Percentiles rank a stretch among this genome's conserved stretches.
Evolutionary conservation across 2,888 invertebrate species (phyloP).

Genomic region (Loripinus fragilis): DNA sequence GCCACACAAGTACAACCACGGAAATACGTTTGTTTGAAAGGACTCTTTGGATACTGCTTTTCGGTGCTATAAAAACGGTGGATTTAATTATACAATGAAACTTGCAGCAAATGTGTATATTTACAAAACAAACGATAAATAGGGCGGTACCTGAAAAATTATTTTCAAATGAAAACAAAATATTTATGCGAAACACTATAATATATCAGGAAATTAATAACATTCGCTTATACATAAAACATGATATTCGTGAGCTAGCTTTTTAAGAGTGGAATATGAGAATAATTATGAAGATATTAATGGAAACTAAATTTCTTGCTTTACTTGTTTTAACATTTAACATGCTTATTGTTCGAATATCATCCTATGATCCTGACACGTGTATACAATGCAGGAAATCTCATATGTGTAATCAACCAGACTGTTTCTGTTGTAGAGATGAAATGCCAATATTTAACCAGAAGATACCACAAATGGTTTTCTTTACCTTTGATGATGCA

Average conservation of each 20-base stretch:
- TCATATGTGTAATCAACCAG: constrained; percentile 62
- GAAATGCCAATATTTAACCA: constrained; percentile 62
- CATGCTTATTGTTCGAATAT: not conserved
- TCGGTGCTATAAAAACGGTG: not conserved
- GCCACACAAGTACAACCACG: not conserved
- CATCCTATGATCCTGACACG: constrained; percentile 47
- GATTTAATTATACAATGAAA: not conserved
- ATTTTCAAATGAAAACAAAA: not conserved
- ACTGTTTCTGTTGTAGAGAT: constrained; percentile 67
- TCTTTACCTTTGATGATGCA: constrained; percentile 78
- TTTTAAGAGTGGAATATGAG: not conserved
- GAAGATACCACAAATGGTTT: constrained; percentile 76
- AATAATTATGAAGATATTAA: not conserved
- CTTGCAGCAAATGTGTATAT: not conserved
- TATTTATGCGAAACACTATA: not conserved
- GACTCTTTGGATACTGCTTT: not conserved
- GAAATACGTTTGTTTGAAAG: too few species aligned
- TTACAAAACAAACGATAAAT: too few species aligned
- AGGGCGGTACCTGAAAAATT: not conserved
- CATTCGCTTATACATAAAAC: not conserved
- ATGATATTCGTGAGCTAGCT: not conserved
- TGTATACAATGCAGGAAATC: constrained; percentile 59
- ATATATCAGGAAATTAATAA: not conserved
- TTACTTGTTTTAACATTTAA: not conserved
- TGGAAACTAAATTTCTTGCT: not conserved